Percentiles rank a stretch among this genome's conserved stretches.
These are phyloP conservation scores for Muscidifurax raptorellus DNA, from an alignment of 1,140 invertebrate species.

Conservation along the genomic window DNA sequence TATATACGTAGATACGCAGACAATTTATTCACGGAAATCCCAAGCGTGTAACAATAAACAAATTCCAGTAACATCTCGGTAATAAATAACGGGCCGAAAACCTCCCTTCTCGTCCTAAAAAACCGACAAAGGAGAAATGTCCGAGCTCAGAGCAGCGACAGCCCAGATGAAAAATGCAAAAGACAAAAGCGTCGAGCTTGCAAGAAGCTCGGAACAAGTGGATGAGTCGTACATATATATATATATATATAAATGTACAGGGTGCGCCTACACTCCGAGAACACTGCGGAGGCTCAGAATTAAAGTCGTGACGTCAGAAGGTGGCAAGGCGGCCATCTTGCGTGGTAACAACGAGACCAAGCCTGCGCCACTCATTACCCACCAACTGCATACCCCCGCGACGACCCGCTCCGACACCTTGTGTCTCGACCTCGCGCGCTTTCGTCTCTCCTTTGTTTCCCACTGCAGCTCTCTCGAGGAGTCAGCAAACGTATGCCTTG, in stretches of 20 bases:
- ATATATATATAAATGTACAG: too few relatives aligned
- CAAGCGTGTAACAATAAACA: too few relatives aligned
- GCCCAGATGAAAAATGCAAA: background rate
- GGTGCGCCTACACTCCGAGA: background rate
- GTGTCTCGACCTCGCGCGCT: background rate
- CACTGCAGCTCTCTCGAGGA: slow-evolving; percentile 30
- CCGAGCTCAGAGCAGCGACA: too few relatives aligned
- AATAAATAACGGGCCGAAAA: too few relatives aligned
- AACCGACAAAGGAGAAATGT: too few relatives aligned
- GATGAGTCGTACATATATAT: background rate
- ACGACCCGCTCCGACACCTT: slow-evolving; percentile 31
- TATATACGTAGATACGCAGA: too few relatives aligned
- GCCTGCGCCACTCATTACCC: slow-evolving; percentile 46
- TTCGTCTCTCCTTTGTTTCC: background rate
- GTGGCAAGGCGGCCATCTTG: slow-evolving; percentile 34
- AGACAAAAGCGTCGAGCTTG: background rate
- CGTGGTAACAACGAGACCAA: slow-evolving; percentile 35
- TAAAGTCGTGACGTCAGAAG: slow-evolving; percentile 35
- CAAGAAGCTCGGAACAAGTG: background rate
- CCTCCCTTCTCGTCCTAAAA: too few relatives aligned
- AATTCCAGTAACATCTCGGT: too few relatives aligned
- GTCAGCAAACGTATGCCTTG: slow-evolving; percentile 45
- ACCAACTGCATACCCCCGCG: slow-evolving; percentile 52
- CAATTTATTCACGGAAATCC: too few relatives aligned
- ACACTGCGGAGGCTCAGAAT: background rate